phyloP scores from a whole-genome alignment of 2,797 vertebrate species.

The Alcedo quadribrachys region DNA sequence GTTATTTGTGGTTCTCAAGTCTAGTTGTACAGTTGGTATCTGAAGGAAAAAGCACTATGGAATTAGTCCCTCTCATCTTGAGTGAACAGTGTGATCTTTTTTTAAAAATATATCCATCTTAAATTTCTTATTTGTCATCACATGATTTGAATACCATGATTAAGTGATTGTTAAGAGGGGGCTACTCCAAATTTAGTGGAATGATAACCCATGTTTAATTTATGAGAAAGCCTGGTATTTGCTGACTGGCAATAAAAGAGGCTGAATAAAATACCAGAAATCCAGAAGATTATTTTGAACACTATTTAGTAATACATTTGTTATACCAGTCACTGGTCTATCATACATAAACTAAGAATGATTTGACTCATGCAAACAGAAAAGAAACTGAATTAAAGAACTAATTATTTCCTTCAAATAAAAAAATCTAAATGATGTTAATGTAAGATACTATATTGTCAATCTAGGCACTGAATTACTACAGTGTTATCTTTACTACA shows the following conservation, averaged over 20 bases:
- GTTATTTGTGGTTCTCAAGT: background rate
- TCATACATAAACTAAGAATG: background rate
- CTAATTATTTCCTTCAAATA: background rate
- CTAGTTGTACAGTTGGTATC: background rate
- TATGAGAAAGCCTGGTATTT: background rate
- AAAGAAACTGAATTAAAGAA: background rate
- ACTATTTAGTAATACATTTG: background rate
- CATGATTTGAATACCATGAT: background rate
- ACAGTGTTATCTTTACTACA: background rate
- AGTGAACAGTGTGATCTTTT: background rate
- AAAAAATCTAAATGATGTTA: background rate
- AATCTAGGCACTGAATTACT: background rate
- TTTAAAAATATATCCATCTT: background rate
- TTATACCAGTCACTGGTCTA: background rate
- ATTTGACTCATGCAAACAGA: background rate
- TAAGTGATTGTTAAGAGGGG: background rate
- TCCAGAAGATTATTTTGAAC: background rate
- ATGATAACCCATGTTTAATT: background rate
- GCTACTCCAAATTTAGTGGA: background rate
- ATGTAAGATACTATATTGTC: background rate
- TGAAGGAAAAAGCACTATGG: background rate
- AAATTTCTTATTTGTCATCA: background rate
- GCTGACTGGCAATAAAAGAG: background rate
- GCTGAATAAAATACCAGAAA: background rate
- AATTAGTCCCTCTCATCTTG: background rate